phyloP scores from a whole-genome alignment of 2,113 vertebrate species.

The Atherinomorus stipes region DNA sequence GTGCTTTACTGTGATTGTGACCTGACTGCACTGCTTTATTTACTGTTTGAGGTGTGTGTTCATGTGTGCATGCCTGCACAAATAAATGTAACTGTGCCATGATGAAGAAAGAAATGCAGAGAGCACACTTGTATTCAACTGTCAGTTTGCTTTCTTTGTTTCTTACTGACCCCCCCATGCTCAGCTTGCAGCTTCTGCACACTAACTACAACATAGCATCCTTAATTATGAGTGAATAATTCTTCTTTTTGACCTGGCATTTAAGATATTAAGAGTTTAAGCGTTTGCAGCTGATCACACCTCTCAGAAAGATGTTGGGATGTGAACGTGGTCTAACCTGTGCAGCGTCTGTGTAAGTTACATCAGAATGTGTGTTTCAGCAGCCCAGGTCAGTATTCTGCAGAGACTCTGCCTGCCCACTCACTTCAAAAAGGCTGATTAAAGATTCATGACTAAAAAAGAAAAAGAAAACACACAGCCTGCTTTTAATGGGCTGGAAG shows the following conservation, averaged over 20 bases:
- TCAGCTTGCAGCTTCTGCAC: constrained; percentile 20
- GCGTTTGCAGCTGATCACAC: constrained; percentile 13
- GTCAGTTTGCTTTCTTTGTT: constrained; percentile 20
- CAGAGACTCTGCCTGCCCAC: constrained; percentile 48
- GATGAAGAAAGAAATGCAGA: constrained; percentile 48
- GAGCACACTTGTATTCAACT: constrained; percentile 20
- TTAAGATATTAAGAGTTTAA: constrained; percentile 13
- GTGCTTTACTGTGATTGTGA: constrained; percentile 74
- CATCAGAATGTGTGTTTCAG: constrained; percentile 66
- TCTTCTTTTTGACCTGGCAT: neutral
- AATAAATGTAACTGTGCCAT: constrained; percentile 62
- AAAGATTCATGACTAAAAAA: constrained; percentile 71
- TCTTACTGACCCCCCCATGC: too few relatives aligned
- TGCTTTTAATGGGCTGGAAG: constrained; percentile 47
- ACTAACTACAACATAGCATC: constrained; percentile 28
- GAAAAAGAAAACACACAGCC: constrained; percentile 5
- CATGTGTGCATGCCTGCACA: constrained; percentile 36
- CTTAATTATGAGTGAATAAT: constrained; percentile 12
- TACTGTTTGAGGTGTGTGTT: constrained; percentile 52
- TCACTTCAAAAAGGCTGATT: constrained; percentile 62
- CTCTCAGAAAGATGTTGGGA: constrained; percentile 13
- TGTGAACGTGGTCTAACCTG: constrained; percentile 39
- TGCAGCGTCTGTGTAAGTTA: constrained; percentile 48
- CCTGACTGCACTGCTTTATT: constrained; percentile 67
- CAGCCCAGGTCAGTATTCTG: constrained; percentile 60